Base-by-base conservation (phyloP, 2,888 invertebrate species). In the Apantesis nais region DNA sequence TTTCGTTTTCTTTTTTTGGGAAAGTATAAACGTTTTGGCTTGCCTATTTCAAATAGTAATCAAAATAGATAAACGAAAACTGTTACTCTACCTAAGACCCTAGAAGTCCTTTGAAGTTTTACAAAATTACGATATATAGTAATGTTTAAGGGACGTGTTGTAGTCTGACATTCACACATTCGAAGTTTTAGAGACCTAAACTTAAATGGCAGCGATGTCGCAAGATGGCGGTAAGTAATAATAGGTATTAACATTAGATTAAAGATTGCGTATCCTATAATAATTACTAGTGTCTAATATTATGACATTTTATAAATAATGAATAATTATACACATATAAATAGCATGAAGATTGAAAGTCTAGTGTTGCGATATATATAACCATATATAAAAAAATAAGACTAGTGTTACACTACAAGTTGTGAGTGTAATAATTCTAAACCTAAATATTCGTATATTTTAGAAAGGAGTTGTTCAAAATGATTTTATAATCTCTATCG, bases 11-110 rank as follows among this genome's bases (percentile, higher is more conserved):
- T 1, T 52, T 52, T 52, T 22, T n/a, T n/a, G 11, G 0, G 8
- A 52, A 9, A 19, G 25, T 62, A 39, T 31, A 29, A 11, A 16
- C 9, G 67, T 74, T 79, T 81, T 85, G 79, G 85, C 74, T 89
- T 89, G 83, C 85, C 80, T 78, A 86, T 90, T 90, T 90, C 85
- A 89, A 89, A 85, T 67, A 62, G 61, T 8, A 66, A 78, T 90
- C 88, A 89, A 90, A 90, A 89, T 87, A 85, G 79, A 88, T 84
- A 89, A 89, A 85, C 81, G 83, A 89, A 81, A 72, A 62, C 62
- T 67, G n/a, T 39, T 19, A 62, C 19, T 62, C 41, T 41, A 5
- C 29, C 22, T 55, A 31, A 66, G 39, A 58, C 19, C 39, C 19
- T 52, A 66, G 1, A 62, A 14, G 25, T 48, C 0, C 34, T 25